Evolutionary conservation across 2,113 vertebrate genomes (phyloP), one percentile per base, ranked within the genome.

Genomic region (Paedocypris sp.): DNA sequence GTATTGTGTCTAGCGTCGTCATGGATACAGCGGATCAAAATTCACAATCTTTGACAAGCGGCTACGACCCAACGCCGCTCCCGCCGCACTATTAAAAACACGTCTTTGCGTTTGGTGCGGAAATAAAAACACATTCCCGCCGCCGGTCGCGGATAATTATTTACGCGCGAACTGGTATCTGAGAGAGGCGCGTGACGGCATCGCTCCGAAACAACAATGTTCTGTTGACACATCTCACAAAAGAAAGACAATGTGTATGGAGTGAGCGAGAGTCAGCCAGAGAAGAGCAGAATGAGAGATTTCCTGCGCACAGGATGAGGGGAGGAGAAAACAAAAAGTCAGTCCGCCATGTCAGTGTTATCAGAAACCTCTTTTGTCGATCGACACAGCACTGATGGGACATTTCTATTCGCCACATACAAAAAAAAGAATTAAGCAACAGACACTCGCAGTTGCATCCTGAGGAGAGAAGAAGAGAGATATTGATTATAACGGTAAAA

Each of bases 121-220:
- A n/a, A n/a, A n/a, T 20, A 25, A 23, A 5, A 39, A 5, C 5
- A 1, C 51, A 39, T 54, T 39, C 33, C 6, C 35, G 11, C 3
- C n/a, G n/a, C n/a, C 56, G 62, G 59, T 70, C 67, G 53, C 60
- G 75, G 75, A 75, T 33, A 33, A 32, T 32, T 28, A 78, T 80
- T 76, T 78, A 52, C 75, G n/a, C n/a, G n/a, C n/a, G n/a, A n/a
- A n/a, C 82, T 83, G 85, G 83, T 88, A 86, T 88, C 86, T 88
- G 85, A 84, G 82, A 79, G 70, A 74, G 73, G 75, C 64, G 68
- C 74, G 72, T 76, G 75, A 76, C 77, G 75, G 79, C 73, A 77
- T 71, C 71, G 77, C 77, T 83, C 78, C 32, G 35, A 79, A 79
- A 77, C 65, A 69, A 80, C 80, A 79, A 74, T 76, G 79, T 73